Base-by-base conservation (phyloP, 2,888 invertebrate species). In the Noctua janthe region DNA sequence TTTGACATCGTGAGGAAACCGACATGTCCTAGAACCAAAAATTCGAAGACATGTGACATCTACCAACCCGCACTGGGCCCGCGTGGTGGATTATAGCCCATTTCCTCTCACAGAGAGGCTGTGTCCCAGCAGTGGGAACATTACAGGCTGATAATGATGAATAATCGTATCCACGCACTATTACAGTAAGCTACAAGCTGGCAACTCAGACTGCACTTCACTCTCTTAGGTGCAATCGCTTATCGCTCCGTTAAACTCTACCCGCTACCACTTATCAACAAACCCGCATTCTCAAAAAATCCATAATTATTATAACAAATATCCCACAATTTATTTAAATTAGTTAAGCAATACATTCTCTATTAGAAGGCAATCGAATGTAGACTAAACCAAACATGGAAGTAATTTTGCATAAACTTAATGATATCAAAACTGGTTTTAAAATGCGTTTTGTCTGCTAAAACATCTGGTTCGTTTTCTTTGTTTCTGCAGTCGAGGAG, bases 281-380 rank as follows among this genome's bases (percentile, higher is more conserved):
- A 69, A 77, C 4, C 49, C 29, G 8, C 54, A 47, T 11, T n/a
- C 72, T 76, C 77, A n/a, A 78, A 82, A 86, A 86, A 84, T 80
- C 82, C 78, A 84, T 90, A 80, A 87, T 88, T 85, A 85, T 83
- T 87, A 84, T 83, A 84, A 89, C 83, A 91, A 88, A 89, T 88
- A 83, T 81, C 75, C 76, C 78, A 89, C 88, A 83, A 90, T 89
- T 86, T 91, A 92, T 91, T 89, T 80, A 91, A 91, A 92, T 90
- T 85, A 89, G 87, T 90, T 88, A 89, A 85, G 87, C 90, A 90
- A 91, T 80, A 86, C 81, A 75, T 88, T 80, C 79, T 85, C 85
- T 84, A 81, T 81, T 82, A 87, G 74, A 82, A 81, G 76, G 78
- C 85, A 81, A 84, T 87, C 85, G 77, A 80, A 90, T 89, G 83